Evolutionary conservation across 1,140 invertebrate species (phyloP).

Genomic region (Antheraea pernyi): DNA sequence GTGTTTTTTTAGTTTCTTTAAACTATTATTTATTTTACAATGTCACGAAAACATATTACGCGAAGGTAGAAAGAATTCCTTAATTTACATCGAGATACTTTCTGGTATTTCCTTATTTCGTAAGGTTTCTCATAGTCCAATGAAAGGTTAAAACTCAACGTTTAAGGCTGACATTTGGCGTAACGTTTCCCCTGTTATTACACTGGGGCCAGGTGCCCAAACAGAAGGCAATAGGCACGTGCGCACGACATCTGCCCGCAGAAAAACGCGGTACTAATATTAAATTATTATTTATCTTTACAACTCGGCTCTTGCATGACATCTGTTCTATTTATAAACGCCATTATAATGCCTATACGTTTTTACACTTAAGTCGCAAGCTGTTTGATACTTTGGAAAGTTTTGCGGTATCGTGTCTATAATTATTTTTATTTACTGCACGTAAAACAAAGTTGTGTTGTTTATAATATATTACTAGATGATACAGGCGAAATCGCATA

Average conservation of each 20-base stretch:
- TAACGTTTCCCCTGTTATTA: conserved; percentile 44
- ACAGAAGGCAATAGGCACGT: conserved; percentile 56
- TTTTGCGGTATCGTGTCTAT: not conserved
- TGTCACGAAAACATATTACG: not conserved
- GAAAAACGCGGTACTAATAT: conserved; percentile 36
- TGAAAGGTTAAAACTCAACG: not conserved
- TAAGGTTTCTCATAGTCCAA: not conserved
- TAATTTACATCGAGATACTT: not conserved
- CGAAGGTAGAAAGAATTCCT: not conserved
- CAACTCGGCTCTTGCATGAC: conserved; percentile 36
- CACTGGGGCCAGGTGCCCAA: conserved; percentile 50
- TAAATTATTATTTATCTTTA: conserved; percentile 55
- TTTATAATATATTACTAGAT: too few species aligned
- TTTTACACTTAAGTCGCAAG: not conserved
- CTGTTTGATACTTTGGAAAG: not conserved
- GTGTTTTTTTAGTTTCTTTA: too few species aligned
- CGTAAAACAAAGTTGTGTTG: too few species aligned
- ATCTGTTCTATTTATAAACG: conserved; percentile 45
- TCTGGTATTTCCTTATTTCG: not conserved
- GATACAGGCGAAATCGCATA: too few species aligned
- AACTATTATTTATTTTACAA: too few species aligned
- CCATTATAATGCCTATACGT: not conserved
- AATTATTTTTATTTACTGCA: not conserved
- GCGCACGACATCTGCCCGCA: conserved; percentile 62
- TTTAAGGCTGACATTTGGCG: conserved; percentile 44